phyloP scores from a whole-genome alignment of 2,797 vertebrate genomes.

The Nasua narica region DNA sequence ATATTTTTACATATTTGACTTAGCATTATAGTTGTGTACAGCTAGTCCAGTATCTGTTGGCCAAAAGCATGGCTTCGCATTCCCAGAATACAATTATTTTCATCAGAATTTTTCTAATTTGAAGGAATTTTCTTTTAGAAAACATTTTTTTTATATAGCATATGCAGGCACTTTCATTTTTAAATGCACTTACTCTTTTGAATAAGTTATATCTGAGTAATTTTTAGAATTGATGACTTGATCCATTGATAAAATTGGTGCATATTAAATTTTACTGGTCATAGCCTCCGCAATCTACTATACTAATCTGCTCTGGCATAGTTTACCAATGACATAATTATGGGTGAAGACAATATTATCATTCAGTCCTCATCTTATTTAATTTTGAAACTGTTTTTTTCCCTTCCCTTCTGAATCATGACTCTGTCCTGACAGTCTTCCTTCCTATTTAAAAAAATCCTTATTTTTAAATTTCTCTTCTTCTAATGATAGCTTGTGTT shows the following conservation, averaged over 20 bases:
- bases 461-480: constrained; percentile 25
- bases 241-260: constrained; percentile 41
- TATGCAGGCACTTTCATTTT: constrained; percentile 1
- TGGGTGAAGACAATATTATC: constrained; percentile 30
- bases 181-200: neutral
- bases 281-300: constrained; percentile 1
- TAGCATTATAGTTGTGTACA: neutral
- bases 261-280: constrained; percentile 58
- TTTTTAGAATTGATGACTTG: constrained; percentile 26
- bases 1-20: neutral
- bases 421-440: neutral
- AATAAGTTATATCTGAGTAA: constrained; percentile 6
- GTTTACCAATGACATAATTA: constrained; percentile 44
- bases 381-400: constrained; percentile 41
- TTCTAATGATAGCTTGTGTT: neutral
- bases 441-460: constrained; percentile 23
- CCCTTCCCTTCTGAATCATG: neutral
- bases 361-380: constrained; percentile 54
- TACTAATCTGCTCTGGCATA: constrained; percentile 46
- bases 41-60: neutral
- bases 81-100: constrained; percentile 7
- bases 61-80: neutral
- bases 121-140: constrained; percentile 30
- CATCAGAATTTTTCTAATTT: neutral
- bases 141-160: constrained; percentile 15